phyloP scores from a whole-genome alignment of 2,888 invertebrate genomes.

The Uropetala carovei region DNA sequence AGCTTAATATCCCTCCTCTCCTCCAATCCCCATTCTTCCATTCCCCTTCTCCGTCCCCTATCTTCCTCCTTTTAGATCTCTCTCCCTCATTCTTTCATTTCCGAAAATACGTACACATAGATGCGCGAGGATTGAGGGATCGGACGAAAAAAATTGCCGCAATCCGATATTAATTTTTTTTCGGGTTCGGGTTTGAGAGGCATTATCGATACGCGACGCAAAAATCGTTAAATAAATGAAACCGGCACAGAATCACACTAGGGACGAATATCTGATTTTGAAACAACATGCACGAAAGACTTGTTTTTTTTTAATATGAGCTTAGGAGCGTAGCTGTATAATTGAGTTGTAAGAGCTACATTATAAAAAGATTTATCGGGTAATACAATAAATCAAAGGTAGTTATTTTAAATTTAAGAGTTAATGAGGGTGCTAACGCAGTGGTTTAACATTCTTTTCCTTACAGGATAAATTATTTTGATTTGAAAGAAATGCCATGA shows the following conservation, averaged over 20 bases:
- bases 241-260: neutral
- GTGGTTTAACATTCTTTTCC: too few species aligned
- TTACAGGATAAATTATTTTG: too few species aligned
- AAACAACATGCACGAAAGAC: too few species aligned
- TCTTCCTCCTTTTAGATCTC: neutral
- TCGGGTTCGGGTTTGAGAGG: neutral
- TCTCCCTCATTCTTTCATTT: neutral
- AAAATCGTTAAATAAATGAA: neutral
- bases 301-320: too few species aligned
- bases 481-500: too few species aligned
- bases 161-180: neutral
- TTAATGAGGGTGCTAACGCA: too few species aligned
- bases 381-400: too few species aligned
- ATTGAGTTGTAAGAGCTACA: too few species aligned
- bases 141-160: neutral
- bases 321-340: too few species aligned
- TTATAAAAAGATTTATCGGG: too few species aligned
- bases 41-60: neutral
- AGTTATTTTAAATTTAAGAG: too few species aligned
- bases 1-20: constrained; percentile 30
- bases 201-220: neutral
- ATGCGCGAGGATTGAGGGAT: neutral
- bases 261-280: too few species aligned
- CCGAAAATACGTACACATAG: neutral
- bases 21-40: neutral